A percentile compares a stretch with the other conserved stretches of the same genome.
Conservation (phyloP, 2,797 vertebrate genomes). For the Erpetoichthys calabaricus region DNA sequence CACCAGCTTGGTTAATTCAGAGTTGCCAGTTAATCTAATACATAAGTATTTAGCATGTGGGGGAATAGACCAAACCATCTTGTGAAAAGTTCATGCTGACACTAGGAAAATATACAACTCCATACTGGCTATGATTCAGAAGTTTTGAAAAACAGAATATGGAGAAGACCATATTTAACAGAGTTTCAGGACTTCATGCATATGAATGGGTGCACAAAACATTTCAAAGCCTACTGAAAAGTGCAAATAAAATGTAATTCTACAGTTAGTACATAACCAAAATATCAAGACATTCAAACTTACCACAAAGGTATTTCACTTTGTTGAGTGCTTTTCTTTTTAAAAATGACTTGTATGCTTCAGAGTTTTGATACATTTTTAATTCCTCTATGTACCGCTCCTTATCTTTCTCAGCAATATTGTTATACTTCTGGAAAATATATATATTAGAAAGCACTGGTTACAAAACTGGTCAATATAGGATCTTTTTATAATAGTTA, state of each 20-base stretch:
- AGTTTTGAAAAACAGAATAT: neutral
- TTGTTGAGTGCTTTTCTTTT: slow-evolving; percentile 4
- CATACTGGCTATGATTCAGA: neutral
- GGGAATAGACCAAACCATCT: too few relatives aligned
- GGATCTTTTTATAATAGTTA: too few relatives aligned
- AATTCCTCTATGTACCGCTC: slow-evolving; percentile 12
- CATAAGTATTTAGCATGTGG: too few relatives aligned
- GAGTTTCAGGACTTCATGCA: neutral
- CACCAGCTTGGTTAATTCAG: too few relatives aligned
- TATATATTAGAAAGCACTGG: too few relatives aligned
- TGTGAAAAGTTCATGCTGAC: too few relatives aligned
- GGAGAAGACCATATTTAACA: neutral
- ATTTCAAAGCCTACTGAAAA: too few relatives aligned
- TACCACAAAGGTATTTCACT: slow-evolving; percentile 4
- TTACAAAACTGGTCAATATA: too few relatives aligned
- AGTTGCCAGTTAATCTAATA: too few relatives aligned
- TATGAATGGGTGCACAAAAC: neutral
- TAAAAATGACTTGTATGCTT: slow-evolving; percentile 18
- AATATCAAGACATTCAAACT: neutral
- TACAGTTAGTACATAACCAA: neutral
- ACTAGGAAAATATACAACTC: too few relatives aligned
- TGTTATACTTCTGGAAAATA: slow-evolving; percentile 16
- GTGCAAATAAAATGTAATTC: too few relatives aligned
- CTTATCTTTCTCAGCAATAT: slow-evolving; percentile 10
- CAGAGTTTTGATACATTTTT: slow-evolving; percentile 11